phyloP scores from a whole-genome alignment of 2,888 invertebrate species.

The Sphecodes monilicornis region DNA sequence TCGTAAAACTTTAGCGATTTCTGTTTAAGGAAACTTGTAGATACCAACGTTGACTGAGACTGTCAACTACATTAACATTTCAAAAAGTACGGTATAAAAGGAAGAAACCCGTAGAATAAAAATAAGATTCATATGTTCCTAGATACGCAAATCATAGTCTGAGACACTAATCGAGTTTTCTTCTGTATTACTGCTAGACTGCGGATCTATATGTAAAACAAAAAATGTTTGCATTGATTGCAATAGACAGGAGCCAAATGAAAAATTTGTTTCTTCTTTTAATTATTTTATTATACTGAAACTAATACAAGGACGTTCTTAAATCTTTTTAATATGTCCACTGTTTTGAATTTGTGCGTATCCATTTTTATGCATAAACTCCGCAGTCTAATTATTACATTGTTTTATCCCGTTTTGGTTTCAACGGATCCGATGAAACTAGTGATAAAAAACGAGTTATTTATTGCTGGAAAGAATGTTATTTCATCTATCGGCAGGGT shows the following conservation, averaged over 20 bases:
- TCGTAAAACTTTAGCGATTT: neutral
- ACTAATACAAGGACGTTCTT: no score
- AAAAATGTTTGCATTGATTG: no score
- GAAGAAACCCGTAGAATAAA: neutral
- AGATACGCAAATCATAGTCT: neutral
- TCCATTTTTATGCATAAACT: no score
- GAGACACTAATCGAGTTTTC: no score
- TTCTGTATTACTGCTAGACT: no score
- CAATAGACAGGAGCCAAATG: no score
- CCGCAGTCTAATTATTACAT: no score
- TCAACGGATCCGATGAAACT: neutral
- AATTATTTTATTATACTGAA: no score
- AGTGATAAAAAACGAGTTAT: neutral
- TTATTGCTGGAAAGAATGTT: neutral
- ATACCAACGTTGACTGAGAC: neutral
- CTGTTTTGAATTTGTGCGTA: no score
- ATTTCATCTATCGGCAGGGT: neutral
- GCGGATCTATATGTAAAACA: no score
- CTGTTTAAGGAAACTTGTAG: neutral
- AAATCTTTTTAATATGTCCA: no score
- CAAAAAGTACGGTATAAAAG: neutral
- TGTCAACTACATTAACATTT: neutral
- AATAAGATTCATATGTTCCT: neutral
- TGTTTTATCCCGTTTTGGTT: neutral
- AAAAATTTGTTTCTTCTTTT: no score